Evolutionary conservation across 2,113 vertebrate genomes (phyloP).

Genomic region (Suricata suricatta): DNA sequence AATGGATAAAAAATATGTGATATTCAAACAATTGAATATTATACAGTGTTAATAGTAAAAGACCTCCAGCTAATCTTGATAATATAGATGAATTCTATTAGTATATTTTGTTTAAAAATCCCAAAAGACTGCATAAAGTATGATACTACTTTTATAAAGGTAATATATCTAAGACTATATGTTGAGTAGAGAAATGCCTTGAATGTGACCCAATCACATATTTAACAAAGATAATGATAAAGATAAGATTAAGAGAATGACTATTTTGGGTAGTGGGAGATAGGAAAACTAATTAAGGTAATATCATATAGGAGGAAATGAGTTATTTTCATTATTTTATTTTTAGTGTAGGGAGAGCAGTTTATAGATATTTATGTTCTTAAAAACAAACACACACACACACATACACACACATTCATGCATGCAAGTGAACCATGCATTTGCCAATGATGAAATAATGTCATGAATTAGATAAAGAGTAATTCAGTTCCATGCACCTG

Average conservation of each 20-base stretch:
- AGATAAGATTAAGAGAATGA: neutral
- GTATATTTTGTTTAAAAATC: neutral
- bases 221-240: neutral
- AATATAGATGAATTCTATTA: neutral
- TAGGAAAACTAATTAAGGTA: accelerated
- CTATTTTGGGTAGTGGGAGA: neutral
- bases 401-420: no score
- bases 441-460: neutral
- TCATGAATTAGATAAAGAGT: neutral
- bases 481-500: neutral
- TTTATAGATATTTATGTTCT: neutral
- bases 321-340: neutral
- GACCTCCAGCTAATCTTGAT: neutral
- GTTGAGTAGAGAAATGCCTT: neutral
- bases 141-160: neutral
- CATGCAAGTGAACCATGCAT: neutral
- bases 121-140: neutral
- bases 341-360: neutral
- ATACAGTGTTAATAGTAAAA: neutral
- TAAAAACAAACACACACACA: neutral
- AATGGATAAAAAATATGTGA: neutral
- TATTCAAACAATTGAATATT: neutral
- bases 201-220: neutral
- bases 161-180: neutral
- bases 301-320: neutral